A percentile compares a stretch with the other conserved stretches of the same genome.
phyloP scores from a whole-genome alignment of 2,888 invertebrate species.

The Xanthia icteritia region DNA sequence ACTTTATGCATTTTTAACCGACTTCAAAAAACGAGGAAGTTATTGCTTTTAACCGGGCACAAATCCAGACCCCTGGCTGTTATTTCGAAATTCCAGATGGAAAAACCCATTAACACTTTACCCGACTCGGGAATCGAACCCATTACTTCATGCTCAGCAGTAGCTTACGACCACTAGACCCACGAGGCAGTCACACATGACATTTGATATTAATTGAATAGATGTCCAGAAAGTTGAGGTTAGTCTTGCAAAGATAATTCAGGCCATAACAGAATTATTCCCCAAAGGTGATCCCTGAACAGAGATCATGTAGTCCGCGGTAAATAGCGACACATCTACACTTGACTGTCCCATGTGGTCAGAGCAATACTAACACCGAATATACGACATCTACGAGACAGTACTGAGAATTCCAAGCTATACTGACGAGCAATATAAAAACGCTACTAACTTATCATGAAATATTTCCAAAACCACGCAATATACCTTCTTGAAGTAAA shows the following conservation, averaged over 20 bases:
- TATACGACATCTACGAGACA: constrained; percentile 7
- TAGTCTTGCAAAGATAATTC: constrained; percentile 25
- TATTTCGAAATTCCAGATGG: no score
- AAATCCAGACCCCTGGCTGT: no score
- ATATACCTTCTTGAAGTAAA: no score
- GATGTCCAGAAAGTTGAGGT: background rate
- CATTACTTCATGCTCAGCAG: no score
- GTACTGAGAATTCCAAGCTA: constrained; percentile 14
- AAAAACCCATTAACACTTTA: no score
- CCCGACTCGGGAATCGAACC: no score
- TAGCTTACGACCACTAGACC: background rate
- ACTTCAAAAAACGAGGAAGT: no score
- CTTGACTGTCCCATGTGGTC: constrained; percentile 35
- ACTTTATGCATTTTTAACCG: no score
- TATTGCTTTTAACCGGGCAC: no score
- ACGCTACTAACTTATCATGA: no score
- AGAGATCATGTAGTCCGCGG: constrained; percentile 30
- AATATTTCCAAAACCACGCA: no score
- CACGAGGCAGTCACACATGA: background rate
- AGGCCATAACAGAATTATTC: constrained; percentile 11
- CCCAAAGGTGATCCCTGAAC: constrained; percentile 26
- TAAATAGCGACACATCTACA: constrained; percentile 32
- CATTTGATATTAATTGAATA: constrained; percentile 10
- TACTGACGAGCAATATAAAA: no score
- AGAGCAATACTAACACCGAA: constrained; percentile 15